Conservation (phyloP, 1,140 invertebrate genomes). For the Drosophila parabipectinata region DNA sequence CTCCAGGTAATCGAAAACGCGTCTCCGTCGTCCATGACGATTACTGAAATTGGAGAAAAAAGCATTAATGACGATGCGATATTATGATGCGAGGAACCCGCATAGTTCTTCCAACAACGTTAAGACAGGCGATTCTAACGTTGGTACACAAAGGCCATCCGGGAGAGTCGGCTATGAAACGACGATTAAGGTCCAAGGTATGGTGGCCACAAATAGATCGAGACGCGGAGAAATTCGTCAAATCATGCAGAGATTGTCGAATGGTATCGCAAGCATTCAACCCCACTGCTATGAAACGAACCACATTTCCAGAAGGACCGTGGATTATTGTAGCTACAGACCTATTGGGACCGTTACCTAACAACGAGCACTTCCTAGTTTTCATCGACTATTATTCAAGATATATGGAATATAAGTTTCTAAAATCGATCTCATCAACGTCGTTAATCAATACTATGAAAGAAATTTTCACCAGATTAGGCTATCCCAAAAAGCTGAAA, state of each 20-base stretch:
- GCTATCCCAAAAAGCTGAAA: no score
- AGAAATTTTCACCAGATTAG: no score
- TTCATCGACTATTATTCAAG: background rate
- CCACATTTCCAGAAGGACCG: background rate
- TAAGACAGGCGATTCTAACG: no score
- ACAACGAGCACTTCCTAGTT: slow-evolving; percentile 22
- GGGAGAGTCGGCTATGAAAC: slow-evolving; percentile 40
- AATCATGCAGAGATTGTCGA: slow-evolving; percentile 84
- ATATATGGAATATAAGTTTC: no score
- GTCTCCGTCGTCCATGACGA: no score
- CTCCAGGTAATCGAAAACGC: no score
- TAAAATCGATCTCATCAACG: no score
- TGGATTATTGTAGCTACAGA: slow-evolving; percentile 25
- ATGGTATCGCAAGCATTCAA: slow-evolving; percentile 16
- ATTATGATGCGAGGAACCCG: slow-evolving; percentile 22
- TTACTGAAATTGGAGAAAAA: background rate
- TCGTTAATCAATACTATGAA: no score
- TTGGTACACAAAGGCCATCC: no score
- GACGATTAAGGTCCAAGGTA: slow-evolving; percentile 85
- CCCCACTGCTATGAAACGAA: slow-evolving; percentile 24
- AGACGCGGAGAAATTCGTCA: slow-evolving; percentile 84
- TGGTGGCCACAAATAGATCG: slow-evolving; percentile 85
- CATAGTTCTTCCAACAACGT: slow-evolving; percentile 62
- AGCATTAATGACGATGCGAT: slow-evolving; percentile 11
- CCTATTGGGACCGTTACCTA: slow-evolving; percentile 25